Evolutionary conservation across 2,797 vertebrate genomes (phyloP), one percentile per base, ranked within the genome.

Genomic region (Microctenopoma steveboyesi): DNA sequence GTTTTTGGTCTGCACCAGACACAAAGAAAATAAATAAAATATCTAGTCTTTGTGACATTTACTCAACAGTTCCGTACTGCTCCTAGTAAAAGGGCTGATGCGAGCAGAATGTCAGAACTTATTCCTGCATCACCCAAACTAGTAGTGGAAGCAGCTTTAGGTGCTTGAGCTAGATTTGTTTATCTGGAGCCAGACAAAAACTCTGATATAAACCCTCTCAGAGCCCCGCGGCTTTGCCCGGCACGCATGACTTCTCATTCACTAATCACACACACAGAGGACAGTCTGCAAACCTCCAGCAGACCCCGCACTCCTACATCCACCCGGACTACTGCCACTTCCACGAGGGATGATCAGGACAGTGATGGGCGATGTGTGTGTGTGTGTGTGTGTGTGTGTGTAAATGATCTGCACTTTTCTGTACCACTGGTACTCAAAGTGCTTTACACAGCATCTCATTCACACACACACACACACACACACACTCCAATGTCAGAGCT

Each of bases 161-260:
- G 45, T 43, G 55, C 51, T 69, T 1, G 8, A 43, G 55, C 53
- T 73, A 22, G 40, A 79, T 77, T 73, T 84, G 63, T 61, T 82
- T 64, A 30, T 63, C 57, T 4, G 46, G 59, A 46, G 57, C 64
- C 40, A 74, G 57, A 86, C 72, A 62, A 58, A 56, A 72, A 77
- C 65, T 62, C 62, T 62, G 45, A 55, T 75, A 84, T 78, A 87
- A 88, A 80, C 61, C 86, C 62, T 35, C 72, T 65, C 51, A 40
- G 37, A 88, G 69, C 79, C 85, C 72, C 65, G 65, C 12, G 66
- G 86, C 86, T 88, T 82, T 82, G 54, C 58, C 69, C 13, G 1
- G 52, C 76, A 93, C 81, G 89, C 90, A 93, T 92, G 91, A 90
- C 85, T 91, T 87, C 83, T 87, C 81, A 85, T 87, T 76, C 58